Percentiles rank a stretch among this genome's conserved stretches.
These are phyloP conservation scores for Pipistrellus pipistrellus DNA, from an alignment of 2,797 vertebrate species.

Conservation along the genomic window DNA sequence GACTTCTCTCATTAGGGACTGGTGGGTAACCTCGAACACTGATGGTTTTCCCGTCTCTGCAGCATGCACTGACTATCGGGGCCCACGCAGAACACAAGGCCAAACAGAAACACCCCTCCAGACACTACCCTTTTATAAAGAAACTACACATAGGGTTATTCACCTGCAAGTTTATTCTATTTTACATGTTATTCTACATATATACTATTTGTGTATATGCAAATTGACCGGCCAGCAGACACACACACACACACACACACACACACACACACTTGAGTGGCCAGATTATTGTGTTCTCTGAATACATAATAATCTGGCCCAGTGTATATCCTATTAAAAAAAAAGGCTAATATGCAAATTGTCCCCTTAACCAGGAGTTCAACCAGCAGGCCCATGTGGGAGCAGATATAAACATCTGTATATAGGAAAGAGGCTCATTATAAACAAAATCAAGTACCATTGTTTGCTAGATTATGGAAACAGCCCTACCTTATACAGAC, in stretches of 20 bases:
- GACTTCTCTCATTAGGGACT: slow-evolving; percentile 25
- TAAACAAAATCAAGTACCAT: slow-evolving; percentile 17
- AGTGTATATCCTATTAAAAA: too few relatives aligned
- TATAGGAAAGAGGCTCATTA: slow-evolving; percentile 11
- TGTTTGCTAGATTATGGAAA: neutral
- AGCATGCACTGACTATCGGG: neutral
- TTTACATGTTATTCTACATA: neutral
- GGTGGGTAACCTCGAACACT: slow-evolving; percentile 29
- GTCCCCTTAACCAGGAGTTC: too few relatives aligned
- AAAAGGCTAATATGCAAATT: too few relatives aligned
- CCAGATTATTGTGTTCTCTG: too few relatives aligned
- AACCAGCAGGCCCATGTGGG: neutral
- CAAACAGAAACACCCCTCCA: neutral
- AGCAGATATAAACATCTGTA: neutral
- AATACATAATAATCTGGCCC: too few relatives aligned
- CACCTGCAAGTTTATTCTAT: neutral
- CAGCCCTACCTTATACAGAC: neutral
- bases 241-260: too few relatives aligned
- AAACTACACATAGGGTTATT: neutral
- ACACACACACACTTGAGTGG: too few relatives aligned
- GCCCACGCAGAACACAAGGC: neutral
- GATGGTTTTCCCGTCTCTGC: neutral
- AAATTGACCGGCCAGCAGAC: too few relatives aligned
- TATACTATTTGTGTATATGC: neutral
- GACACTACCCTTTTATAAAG: neutral